Conservation (phyloP, 2,797 vertebrate genomes). For the Myotis daubentonii region DNA sequence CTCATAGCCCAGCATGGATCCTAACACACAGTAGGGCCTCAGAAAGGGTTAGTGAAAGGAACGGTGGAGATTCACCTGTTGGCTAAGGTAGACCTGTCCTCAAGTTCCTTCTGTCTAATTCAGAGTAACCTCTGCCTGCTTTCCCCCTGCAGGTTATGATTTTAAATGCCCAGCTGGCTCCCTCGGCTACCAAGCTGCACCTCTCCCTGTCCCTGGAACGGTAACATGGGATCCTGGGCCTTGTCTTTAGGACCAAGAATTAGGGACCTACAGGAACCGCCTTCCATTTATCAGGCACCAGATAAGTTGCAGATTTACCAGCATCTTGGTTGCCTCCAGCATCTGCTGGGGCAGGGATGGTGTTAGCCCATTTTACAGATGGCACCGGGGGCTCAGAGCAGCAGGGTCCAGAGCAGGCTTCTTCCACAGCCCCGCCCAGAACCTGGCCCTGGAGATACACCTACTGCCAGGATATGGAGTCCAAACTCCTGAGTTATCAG, state of each 20-base stretch:
- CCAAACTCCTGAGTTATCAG: not conserved
- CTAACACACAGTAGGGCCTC: not conserved
- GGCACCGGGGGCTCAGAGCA: not conserved
- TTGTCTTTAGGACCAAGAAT: not conserved
- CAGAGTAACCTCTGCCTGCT: not conserved
- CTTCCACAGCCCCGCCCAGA: not conserved
- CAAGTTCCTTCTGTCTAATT: not conserved
- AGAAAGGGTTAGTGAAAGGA: not conserved
- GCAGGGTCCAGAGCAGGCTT: too few species aligned
- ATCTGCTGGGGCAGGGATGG: not conserved
- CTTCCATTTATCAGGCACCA: not conserved
- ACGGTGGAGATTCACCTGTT: not conserved
- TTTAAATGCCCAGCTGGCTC: slow-evolving; percentile 62
- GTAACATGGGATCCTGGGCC: slow-evolving; percentile 66
- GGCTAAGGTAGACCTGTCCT: not conserved
- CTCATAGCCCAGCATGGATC: accelerated
- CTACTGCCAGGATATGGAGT: not conserved
- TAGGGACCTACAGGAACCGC: not conserved
- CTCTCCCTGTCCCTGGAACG: slow-evolving; percentile 76
- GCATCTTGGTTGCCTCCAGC: not conserved
- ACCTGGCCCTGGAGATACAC: not conserved
- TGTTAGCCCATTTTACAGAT: not conserved
- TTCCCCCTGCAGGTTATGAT: slow-evolving; percentile 74
- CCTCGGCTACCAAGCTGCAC: slow-evolving; percentile 64
- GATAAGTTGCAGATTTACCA: not conserved